A percentile compares a stretch with the other conserved stretches of the same genome.
Conservation (phyloP, 2,797 vertebrate genomes). For the Macroramphosus scolopax region DNA sequence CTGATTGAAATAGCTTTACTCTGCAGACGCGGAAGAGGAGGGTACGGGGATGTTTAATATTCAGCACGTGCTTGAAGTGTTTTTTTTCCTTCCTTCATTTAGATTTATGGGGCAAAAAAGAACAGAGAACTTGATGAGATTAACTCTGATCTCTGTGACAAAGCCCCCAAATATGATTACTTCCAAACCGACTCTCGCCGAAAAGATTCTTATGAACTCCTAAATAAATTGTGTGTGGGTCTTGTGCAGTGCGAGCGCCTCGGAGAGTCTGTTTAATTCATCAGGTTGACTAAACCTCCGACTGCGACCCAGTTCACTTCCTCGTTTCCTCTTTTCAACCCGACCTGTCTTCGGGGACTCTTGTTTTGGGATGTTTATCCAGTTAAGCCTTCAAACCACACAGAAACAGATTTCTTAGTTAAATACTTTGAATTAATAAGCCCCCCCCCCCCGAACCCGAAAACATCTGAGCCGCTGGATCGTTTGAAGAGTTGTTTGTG, state of each 20-base stretch:
- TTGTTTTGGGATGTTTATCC: conserved; percentile 55
- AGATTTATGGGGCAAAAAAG: conserved; percentile 9
- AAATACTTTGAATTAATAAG: conserved; percentile 49
- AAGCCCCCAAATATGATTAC: conserved; percentile 24
- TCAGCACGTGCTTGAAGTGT: not conserved
- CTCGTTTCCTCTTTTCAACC: conserved; percentile 38
- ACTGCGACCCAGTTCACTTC: conserved; percentile 63
- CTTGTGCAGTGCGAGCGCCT: conserved; percentile 45
- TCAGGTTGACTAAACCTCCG: conserved; percentile 61
- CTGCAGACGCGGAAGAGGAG: not conserved
- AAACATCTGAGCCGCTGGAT: conserved; percentile 39
- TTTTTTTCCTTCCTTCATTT: conserved; percentile 20
- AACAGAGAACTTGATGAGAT: conserved; percentile 17
- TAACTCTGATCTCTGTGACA: conserved; percentile 16
- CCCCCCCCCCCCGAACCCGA: too few species aligned
- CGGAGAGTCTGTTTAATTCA: conserved; percentile 64
- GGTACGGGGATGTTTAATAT: conserved; percentile 5
- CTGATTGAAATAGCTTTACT: conserved; percentile 48
- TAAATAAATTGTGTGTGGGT: conserved; percentile 52
- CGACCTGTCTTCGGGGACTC: conserved; percentile 37
- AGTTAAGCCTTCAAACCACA: conserved; percentile 52
- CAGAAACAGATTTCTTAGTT: conserved; percentile 39
- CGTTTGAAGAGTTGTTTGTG: conserved; percentile 52
- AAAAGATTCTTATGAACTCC: conserved; percentile 22
- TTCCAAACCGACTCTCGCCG: conserved; percentile 16